Base-by-base conservation (phyloP, 2,113 vertebrate species). In the Tragelaphus buxtoni region DNA sequence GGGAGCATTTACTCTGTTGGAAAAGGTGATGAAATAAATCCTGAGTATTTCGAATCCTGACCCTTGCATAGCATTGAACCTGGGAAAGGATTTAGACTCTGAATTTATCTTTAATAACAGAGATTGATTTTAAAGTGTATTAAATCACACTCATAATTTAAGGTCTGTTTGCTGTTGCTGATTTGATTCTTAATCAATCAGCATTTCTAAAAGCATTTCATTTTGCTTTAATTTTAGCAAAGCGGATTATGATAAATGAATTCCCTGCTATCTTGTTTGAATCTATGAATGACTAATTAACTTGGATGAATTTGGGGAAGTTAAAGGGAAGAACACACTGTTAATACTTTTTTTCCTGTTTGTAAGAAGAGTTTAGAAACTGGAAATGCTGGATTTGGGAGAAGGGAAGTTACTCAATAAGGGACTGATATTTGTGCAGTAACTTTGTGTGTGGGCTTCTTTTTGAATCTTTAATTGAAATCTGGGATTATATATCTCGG, bases 371-470 rank as follows among this genome's bases (percentile, higher is more conserved):
- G 7, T 32, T 97, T 95, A 94, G 95, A 98, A 98, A 98, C 98
- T 99, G 98, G 98, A 99, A 99, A 95, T 98, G 77, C 79, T 89
- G 60, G 83, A 76, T 97, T 96, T 69, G 87, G 93, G 95, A 97
- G 72, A 90, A 97, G 63, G 39, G 72, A 88, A 92, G 39, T 2
- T 96, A 97, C 93, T 98, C 82, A 97, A 88, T 94, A 96, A 90
- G 74, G 82, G 69, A 94, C 91, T 39, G 63, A 95, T 97, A 60
- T 88, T 94, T 97, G 96, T 95, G 80, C 91, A 69, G 97, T 98
- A 97, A 97, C 94, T 96, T 92, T 85, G 98, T 94, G 88, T 97
- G 88, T 97, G 98, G 96, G 72, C 96, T 98, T 98, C 77, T 97
- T 97, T 97, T 96, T 85, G 87, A 98, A 69, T 76, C 77, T 96